Evolutionary conservation across 2,888 invertebrate species (phyloP), one percentile per base, ranked within the genome.

Genomic region (Limnephilus rhombicus): DNA sequence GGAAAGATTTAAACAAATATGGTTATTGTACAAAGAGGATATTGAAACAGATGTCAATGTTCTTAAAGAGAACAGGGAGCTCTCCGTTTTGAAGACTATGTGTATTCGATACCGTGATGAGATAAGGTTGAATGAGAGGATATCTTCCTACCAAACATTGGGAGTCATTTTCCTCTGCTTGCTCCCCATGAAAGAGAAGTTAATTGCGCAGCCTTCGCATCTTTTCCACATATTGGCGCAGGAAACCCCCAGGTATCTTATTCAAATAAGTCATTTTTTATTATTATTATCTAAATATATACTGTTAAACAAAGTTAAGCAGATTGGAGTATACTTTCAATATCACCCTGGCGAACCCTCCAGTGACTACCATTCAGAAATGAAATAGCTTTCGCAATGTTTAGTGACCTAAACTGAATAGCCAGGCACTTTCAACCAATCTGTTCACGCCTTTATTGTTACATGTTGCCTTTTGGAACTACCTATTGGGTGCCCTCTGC

Each of bases 121-220:
- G 95, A 96, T 98, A 94, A 96, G 97, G 3, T 96, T 96, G 88
- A 97, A 98, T 31, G 97, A 97, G 92, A 96, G 96, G 2, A 97
- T 98, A 45, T 96, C 97, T 12, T 96, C 97, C 92, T 96, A 96
- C 91, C 97, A 98, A 94, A 97, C 97, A 0, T 94, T 99, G 92
- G 99, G 99, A 0, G 94, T 99, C 88, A 95, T 98, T 68, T 96
- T 97, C 94, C 94, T 99, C 49, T 97, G 97, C 92, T 96, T 98
- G 90, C 95, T 95, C 37, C 97, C 97, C 49, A 98, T 98, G 94
- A 98, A 98, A 95, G 97, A 97, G 90, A 95, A 97, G 80, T 97
- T 98, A 53, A 96, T 97, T 49, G 98, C 98, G 0, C 97, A 98
- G 90, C 98, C 98, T 1, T 96, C 96, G 80, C 95, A 97, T 86